A percentile compares a stretch with the other conserved stretches of the same genome.
phyloP scores from a whole-genome alignment of 1,140 invertebrate genomes.

The Calephelis nemesis region DNA sequence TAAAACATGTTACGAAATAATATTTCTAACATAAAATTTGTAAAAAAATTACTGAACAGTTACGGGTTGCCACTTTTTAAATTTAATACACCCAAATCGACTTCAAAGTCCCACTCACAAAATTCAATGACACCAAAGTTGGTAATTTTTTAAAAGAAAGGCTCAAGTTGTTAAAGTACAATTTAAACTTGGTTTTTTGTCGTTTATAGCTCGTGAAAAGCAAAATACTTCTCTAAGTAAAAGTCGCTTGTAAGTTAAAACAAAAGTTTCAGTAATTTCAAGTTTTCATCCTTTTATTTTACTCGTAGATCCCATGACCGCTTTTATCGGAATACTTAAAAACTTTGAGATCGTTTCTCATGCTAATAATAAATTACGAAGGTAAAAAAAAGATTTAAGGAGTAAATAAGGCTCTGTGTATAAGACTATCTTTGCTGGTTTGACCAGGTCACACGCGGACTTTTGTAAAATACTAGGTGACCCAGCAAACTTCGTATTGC shows the following conservation, averaged over 20 bases:
- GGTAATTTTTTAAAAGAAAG: neutral
- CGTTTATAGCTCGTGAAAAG: slow-evolving; percentile 1
- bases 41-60: too few species aligned
- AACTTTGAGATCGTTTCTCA: neutral
- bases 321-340: neutral
- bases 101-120: neutral
- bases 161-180: slow-evolving; percentile 4
- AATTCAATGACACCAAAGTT: neutral
- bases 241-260: slow-evolving; percentile 11
- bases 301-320: neutral
- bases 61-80: neutral
- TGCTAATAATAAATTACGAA: neutral
- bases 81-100: neutral
- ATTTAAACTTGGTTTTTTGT: slow-evolving; percentile 6
- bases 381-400: too few species aligned
- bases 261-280: slow-evolving; percentile 3
- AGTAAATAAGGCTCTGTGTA: too few species aligned
- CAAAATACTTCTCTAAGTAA: slow-evolving; percentile 14
- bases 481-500: too few species aligned
- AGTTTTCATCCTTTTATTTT: slow-evolving; percentile 10
- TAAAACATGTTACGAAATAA: too few species aligned
- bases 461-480: too few species aligned
- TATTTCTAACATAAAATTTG: too few species aligned
- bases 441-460: too few species aligned
- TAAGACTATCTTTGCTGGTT: too few species aligned